Base-by-base conservation (phyloP, 2,888 invertebrate species). In the Pachydiplax longipennis region DNA sequence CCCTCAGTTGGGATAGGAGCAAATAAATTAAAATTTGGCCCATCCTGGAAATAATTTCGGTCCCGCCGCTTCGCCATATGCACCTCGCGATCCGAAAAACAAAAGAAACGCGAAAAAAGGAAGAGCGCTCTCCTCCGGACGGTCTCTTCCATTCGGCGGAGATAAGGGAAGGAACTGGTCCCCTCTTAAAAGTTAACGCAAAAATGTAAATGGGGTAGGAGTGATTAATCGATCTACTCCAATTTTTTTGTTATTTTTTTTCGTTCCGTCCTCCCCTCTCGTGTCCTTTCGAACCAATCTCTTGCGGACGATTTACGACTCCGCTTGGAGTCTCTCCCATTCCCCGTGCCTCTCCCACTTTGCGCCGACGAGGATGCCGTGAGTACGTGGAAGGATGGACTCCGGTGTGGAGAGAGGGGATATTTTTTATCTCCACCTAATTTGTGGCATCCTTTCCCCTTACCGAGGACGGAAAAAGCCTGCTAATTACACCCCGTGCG, bases 181-280 rank as follows among this genome's bases (percentile, higher is more conserved):
- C 65, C 25, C 65, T 73, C 73, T 65, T 87, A 65, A 53, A 53
- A 87, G 87, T 65, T 58, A 87, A 87, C 61, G 87, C 65, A 87
- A 87, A 83, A 87, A 87, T 87, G 87, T 65, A 87, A 87, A 87
- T 65, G 61, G 61, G 58, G 58, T 35, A 87, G 58, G 58, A 61
- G 87, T 87, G 87, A 87, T 87, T 87, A 87, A 87, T 87, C 87
- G 87, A 37, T 65, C 37, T 61, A 61, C 87, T 65, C 61, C 61
- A 58, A 31, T 25, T 22, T 35, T n/a, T 35, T 35, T 25, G 25
- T 58, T 22, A 22, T 87, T 13, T 65, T n/a, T 61, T 61, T 25
- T 87, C 15, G n/a, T 61, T 10, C n/a, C 73, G 10, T 22, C 73
- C 25, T 73, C 73, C 73, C 73, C 73, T 31, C 73, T 73, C 73